Evolutionary conservation across 1,140 invertebrate genomes (phyloP).

Genomic region (Thaumatotibia leucotreta): DNA sequence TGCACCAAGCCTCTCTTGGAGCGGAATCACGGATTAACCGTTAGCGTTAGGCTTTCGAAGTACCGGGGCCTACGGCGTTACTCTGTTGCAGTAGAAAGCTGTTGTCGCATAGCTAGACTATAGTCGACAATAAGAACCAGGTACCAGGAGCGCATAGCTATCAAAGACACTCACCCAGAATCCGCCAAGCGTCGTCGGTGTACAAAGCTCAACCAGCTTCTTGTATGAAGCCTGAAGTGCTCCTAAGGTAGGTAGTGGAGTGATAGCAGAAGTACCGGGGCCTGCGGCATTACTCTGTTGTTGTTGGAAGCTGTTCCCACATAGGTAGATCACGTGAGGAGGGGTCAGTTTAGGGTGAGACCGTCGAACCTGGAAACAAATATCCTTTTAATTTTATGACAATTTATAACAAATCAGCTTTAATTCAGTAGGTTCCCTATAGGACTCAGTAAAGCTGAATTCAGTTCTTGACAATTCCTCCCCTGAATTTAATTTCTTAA

Average conservation of each 20-base stretch:
- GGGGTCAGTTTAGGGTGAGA: conserved; percentile 82
- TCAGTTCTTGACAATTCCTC: too few species aligned
- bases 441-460: too few species aligned
- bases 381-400: not conserved
- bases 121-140: too few species aligned
- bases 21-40: too few species aligned
- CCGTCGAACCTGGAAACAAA: conserved; percentile 77
- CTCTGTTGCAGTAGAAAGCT: too few species aligned
- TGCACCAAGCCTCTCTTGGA: too few species aligned
- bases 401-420: too few species aligned
- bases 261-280: not conserved
- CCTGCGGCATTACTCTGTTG: conserved; percentile 14
- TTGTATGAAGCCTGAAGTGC: conserved; percentile 53
- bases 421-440: too few species aligned
- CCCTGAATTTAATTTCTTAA: too few species aligned
- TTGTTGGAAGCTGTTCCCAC: conserved; percentile 45
- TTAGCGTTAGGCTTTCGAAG: too few species aligned
- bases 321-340: conserved; percentile 84
- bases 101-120: too few species aligned
- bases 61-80: too few species aligned
- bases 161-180: conserved; percentile 56
- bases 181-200: conserved; percentile 55
- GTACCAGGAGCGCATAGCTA: conserved; percentile 1
- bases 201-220: conserved; percentile 62
- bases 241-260: conserved; percentile 40